These are phyloP conservation scores for Recurvirostra avosetta DNA, from an alignment of 2,113 vertebrate genomes.

Conservation along the genomic window DNA sequence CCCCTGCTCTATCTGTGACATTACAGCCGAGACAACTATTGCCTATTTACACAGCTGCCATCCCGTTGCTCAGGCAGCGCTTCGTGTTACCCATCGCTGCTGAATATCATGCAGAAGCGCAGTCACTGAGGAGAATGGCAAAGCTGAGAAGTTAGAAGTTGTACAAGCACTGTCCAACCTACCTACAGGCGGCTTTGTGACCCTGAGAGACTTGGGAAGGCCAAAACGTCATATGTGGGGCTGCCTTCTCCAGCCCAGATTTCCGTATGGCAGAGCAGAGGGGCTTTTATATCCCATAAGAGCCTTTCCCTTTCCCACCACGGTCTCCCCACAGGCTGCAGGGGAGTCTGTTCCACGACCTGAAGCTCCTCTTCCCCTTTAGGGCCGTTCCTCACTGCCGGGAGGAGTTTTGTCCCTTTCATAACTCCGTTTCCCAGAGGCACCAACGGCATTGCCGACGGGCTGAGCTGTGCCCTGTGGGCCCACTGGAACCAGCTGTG, in stretches of 20 bases:
- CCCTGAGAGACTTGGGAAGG: not conserved
- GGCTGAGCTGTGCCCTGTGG: not conserved
- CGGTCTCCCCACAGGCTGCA: not conserved
- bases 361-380: not conserved
- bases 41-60: not conserved
- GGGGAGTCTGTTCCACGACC: fast-evolving
- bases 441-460: fast-evolving
- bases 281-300: no score
- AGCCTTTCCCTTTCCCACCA: not conserved
- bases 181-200: fast-evolving
- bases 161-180: not conserved
- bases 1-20: not conserved
- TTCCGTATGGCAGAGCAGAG: no score
- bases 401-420: not conserved
- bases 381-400: not conserved
- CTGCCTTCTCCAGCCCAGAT: not conserved
- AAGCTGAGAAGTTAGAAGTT: not conserved
- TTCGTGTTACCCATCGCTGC: not conserved
- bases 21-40: not conserved
- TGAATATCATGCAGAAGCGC: not conserved
- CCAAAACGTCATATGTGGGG: not conserved
- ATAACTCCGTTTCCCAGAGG: not conserved
- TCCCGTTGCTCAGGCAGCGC: fast-evolving
- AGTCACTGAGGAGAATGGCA: not conserved
- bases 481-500: not conserved